Conservation (phyloP, 1,140 invertebrate species). For the Nymphalis io region DNA sequence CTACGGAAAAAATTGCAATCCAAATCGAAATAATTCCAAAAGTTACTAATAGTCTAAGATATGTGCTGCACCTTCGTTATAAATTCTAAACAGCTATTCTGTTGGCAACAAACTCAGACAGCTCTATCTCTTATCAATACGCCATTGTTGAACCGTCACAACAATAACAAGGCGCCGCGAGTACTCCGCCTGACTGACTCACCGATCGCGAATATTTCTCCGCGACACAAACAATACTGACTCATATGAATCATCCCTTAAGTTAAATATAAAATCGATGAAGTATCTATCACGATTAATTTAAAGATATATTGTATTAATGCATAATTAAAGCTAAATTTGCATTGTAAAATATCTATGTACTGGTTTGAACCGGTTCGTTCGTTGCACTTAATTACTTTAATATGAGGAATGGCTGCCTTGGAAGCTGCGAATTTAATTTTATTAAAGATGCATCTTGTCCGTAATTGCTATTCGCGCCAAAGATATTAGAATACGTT, state of each 20-base stretch:
- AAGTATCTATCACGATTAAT: not conserved
- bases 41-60: not conserved
- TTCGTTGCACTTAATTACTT: no score
- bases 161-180: not conserved
- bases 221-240: not conserved
- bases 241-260: slow-evolving; percentile 6
- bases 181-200: not conserved
- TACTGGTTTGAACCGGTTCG: no score
- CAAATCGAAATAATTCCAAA: not conserved
- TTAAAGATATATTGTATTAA: no score
- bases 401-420: no score
- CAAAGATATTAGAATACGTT: no score
- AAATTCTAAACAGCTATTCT: not conserved
- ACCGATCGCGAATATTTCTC: not conserved
- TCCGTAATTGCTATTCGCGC: no score
- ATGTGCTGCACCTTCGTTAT: not conserved
- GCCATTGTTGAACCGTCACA: slow-evolving; percentile 3
- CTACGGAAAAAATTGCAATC: no score
- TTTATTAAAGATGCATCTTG: no score
- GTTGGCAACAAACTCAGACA: slow-evolving; percentile 1
- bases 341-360: no score
- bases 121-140: slow-evolving; percentile 20
- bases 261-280: not conserved
- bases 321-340: not conserved
- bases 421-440: no score